Evolutionary conservation across 2,888 invertebrate genomes (phyloP).

Genomic region (Leucozona laternaria): DNA sequence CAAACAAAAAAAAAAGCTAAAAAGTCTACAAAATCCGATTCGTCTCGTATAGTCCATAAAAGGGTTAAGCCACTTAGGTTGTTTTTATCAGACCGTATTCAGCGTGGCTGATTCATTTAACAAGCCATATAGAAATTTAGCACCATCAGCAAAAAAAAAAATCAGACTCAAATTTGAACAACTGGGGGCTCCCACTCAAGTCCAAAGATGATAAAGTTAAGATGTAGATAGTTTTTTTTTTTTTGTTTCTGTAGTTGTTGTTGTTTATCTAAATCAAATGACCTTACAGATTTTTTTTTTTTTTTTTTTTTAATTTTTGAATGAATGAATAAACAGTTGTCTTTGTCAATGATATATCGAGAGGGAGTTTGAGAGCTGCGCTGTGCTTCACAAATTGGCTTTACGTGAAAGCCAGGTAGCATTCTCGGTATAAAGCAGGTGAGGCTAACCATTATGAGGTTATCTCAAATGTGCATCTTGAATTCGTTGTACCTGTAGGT

Average conservation of each 20-base stretch:
- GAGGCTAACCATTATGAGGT: conserved; percentile 12
- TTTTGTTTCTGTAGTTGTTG: not conserved
- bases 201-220: conserved; percentile 34
- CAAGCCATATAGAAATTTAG: conserved; percentile 57
- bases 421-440: conserved; percentile 35
- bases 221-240: not conserved
- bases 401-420: conserved; percentile 53
- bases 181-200: conserved; percentile 61
- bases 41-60: conserved; percentile 58
- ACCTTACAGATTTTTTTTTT: conserved; percentile 39
- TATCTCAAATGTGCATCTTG: conserved; percentile 39
- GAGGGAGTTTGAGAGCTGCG: not conserved
- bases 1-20: not conserved
- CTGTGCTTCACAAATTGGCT: conserved; percentile 22
- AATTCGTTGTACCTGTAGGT: not conserved
- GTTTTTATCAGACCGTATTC: conserved; percentile 57
- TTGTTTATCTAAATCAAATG: conserved; percentile 42
- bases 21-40: conserved; percentile 38
- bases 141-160: conserved; percentile 9
- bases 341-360: conserved; percentile 36
- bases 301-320: not conserved
- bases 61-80: conserved; percentile 68
- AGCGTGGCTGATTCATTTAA: conserved; percentile 62
- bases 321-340: conserved; percentile 45
- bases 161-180: conserved; percentile 9